phyloP scores from a whole-genome alignment of 2,888 invertebrate species.

The Polydrusus tereticollis region DNA sequence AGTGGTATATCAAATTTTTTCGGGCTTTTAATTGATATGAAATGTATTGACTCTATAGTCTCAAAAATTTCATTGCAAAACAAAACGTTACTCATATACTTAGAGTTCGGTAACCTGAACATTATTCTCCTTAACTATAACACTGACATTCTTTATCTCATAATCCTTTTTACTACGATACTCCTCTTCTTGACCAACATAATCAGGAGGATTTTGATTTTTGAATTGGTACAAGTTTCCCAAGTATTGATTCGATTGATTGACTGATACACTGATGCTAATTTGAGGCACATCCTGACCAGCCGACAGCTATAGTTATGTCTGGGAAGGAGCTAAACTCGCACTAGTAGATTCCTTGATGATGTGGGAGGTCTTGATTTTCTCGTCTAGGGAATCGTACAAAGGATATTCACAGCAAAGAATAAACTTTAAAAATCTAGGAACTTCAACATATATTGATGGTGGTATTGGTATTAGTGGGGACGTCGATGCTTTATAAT shows the following conservation, averaged over 20 bases:
- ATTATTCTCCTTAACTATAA: slow-evolving; percentile 24
- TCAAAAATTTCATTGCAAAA: neutral
- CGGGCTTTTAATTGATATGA: no score
- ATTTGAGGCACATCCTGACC: slow-evolving; percentile 54
- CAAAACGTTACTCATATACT: neutral
- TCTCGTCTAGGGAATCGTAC: slow-evolving; percentile 82
- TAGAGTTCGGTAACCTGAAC: slow-evolving; percentile 14
- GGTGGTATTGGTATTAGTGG: slow-evolving; percentile 92
- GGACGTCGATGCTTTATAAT: slow-evolving; percentile 90
- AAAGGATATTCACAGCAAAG: slow-evolving; percentile 92
- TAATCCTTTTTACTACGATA: slow-evolving; percentile 21
- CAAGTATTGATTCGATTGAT: slow-evolving; percentile 35
- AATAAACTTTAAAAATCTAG: slow-evolving; percentile 83
- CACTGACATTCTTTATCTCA: slow-evolving; percentile 26
- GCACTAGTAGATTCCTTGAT: slow-evolving; percentile 80
- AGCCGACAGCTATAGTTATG: slow-evolving; percentile 76
- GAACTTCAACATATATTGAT: slow-evolving; percentile 88
- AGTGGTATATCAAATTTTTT: no score
- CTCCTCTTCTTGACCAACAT: slow-evolving; percentile 27
- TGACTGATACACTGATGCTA: slow-evolving; percentile 54
- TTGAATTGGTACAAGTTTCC: slow-evolving; percentile 40
- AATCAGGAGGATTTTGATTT: slow-evolving; percentile 38
- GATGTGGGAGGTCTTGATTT: slow-evolving; percentile 70
- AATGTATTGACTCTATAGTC: no score
- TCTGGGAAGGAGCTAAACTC: slow-evolving; percentile 77